Percentiles rank a stretch among this genome's conserved stretches.
Conservation (phyloP, 2,888 invertebrate genomes). For the Protophormia terraenovae region DNA sequence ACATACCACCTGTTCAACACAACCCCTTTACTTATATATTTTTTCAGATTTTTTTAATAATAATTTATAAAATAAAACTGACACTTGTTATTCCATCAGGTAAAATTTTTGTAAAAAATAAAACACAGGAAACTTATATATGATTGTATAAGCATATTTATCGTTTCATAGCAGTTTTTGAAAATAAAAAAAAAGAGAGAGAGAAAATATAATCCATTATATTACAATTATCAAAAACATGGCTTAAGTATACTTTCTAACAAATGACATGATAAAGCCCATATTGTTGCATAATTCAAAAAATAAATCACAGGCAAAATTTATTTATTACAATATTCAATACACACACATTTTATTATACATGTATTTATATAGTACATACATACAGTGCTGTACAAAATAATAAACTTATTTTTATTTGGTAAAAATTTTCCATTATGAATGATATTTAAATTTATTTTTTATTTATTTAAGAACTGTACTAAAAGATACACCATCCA, state of each 20-base stretch:
- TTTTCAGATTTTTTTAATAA: neutral
- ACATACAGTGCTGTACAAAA: no score
- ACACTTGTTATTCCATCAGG: slow-evolving; percentile 21
- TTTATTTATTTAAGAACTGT: no score
- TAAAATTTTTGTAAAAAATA: slow-evolving; percentile 2
- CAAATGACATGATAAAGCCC: slow-evolving; percentile 46
- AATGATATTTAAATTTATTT: no score
- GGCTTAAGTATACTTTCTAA: slow-evolving; percentile 9
- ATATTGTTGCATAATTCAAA: slow-evolving; percentile 32
- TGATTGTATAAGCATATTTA: neutral
- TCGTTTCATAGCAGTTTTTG: neutral
- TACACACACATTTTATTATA: slow-evolving; percentile 7
- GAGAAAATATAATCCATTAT: slow-evolving; percentile 16
- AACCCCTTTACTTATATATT: no score
- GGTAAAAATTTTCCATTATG: no score
- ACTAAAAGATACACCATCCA: no score
- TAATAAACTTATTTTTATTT: no score
- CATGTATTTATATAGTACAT: no score
- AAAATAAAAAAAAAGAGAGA: neutral
- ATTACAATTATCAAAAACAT: slow-evolving; percentile 44
- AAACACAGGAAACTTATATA: no score
- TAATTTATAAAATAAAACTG: slow-evolving; percentile 18
- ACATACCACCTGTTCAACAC: neutral
- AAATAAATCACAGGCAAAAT: slow-evolving; percentile 43
- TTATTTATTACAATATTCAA: slow-evolving; percentile 56